These are phyloP conservation scores for Murina feae DNA, from an alignment of 2,113 vertebrate species.

Conservation along the genomic window DNA sequence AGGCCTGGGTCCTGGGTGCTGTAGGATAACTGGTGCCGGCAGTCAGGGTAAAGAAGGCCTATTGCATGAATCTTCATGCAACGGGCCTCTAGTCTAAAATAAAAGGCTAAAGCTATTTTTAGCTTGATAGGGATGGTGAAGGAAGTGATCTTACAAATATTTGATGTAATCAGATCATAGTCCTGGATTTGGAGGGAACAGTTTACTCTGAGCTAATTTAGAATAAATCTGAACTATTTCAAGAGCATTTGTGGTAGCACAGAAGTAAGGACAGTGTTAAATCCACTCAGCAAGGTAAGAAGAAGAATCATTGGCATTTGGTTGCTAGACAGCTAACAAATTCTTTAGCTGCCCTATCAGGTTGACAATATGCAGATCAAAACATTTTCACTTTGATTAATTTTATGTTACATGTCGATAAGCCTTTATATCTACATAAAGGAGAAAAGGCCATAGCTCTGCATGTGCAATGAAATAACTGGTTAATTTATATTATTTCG, in stretches of 20 bases:
- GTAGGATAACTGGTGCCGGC: too few relatives aligned
- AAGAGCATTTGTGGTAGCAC: neutral
- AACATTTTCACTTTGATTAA: constrained; percentile 8
- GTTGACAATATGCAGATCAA: neutral
- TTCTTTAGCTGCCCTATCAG: neutral
- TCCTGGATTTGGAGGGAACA: neutral
- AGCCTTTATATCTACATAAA: neutral
- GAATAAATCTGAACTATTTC: constrained; percentile 7
- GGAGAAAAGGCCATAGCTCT: neutral
- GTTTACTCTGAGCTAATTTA: constrained; percentile 2
- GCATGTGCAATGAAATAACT: neutral
- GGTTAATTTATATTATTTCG: neutral
- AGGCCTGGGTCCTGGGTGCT: too few relatives aligned
- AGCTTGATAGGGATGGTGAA: neutral
- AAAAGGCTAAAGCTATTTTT: neutral
- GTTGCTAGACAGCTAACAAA: neutral
- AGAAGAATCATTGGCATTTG: neutral
- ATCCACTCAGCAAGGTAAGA: neutral
- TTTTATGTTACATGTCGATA: neutral
- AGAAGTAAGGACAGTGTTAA: neutral
- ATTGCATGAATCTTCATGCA: too few relatives aligned
- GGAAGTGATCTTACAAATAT: neutral
- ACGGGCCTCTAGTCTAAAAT: too few relatives aligned
- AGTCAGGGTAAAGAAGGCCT: too few relatives aligned
- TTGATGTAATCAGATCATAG: neutral